Percentiles rank a stretch among this genome's conserved stretches.
Conservation (phyloP, 1,140 invertebrate genomes). For the Temnothorax curvispinosus region DNA sequence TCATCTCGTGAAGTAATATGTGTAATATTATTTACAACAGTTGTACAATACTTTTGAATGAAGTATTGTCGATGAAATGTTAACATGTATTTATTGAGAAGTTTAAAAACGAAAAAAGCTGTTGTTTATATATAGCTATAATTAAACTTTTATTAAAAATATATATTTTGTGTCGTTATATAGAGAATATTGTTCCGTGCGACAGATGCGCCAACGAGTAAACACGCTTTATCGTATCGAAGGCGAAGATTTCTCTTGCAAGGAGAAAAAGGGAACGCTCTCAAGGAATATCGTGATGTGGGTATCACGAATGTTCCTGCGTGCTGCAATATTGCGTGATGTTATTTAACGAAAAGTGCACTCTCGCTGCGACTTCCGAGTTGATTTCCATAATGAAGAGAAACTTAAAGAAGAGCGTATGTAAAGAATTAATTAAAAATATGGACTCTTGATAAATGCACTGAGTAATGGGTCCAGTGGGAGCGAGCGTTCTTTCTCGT, state of each 20-base stretch:
- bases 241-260: no score
- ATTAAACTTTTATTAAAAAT: background rate
- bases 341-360: constrained; percentile 36
- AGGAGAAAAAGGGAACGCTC: background rate
- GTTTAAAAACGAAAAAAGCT: background rate
- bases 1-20: background rate
- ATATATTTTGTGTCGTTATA: background rate
- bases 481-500: background rate
- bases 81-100: background rate
- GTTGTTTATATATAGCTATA: background rate
- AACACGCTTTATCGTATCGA: background rate
- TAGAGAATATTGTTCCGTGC: background rate
- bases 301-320: background rate
- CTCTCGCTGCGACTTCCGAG: constrained; percentile 16
- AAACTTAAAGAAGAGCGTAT: constrained; percentile 1
- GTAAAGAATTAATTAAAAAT: constrained; percentile 55
- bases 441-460: constrained; percentile 10
- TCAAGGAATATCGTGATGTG: background rate
- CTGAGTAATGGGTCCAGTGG: background rate
- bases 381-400: constrained; percentile 40
- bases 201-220: background rate
- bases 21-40: background rate
- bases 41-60: no score
- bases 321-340: background rate
- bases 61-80: background rate